phyloP scores from a whole-genome alignment of 2,888 invertebrate genomes.

The Steinernema carpocapsae region DNA sequence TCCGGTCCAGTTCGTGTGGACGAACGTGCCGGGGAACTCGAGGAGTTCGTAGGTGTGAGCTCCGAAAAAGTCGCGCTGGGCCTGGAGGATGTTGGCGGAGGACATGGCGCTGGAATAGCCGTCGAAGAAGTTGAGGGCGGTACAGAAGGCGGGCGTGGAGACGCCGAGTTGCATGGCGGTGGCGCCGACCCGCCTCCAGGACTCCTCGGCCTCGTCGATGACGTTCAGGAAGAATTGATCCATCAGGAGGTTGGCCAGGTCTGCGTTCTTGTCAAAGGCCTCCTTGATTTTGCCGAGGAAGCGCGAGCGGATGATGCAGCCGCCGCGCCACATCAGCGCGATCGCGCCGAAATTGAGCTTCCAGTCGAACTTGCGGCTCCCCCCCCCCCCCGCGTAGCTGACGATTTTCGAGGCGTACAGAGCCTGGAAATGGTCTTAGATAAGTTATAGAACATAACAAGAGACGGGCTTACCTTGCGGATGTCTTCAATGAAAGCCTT shows the following conservation, averaged over 20 bases:
- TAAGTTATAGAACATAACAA: no score
- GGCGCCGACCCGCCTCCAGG: constrained; percentile 84
- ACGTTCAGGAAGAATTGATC: constrained; percentile 90
- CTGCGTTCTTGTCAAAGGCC: constrained; percentile 87
- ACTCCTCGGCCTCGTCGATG: constrained; percentile 80
- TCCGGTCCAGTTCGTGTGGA: constrained; percentile 99
- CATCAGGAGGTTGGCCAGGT: constrained; percentile 83
- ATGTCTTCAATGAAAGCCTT: constrained; percentile 83
- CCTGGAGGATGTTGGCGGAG: constrained; percentile 93
- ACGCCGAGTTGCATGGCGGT: constrained; percentile 78
- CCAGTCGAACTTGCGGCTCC: constrained; percentile 86
- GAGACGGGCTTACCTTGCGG: constrained; percentile 72
- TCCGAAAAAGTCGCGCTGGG: constrained; percentile 96
- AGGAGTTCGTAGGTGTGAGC: constrained; percentile 96
- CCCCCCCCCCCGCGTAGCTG: constrained; percentile 88
- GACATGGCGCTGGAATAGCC: constrained; percentile 85
- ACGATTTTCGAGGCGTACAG: constrained; percentile 96
- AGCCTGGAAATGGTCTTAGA: constrained; percentile 77
- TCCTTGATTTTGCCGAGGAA: constrained; percentile 89
- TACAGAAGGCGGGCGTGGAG: constrained; percentile 88
- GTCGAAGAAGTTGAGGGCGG: constrained; percentile 95
- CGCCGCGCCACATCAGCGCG: constrained; percentile 98
- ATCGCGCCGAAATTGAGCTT: constrained; percentile 95
- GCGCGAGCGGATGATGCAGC: constrained; percentile 71
- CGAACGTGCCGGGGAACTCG: constrained; percentile 82